These are phyloP conservation scores for Ceratina calcarata DNA, from an alignment of 1,140 invertebrate species.

Conservation along the genomic window DNA sequence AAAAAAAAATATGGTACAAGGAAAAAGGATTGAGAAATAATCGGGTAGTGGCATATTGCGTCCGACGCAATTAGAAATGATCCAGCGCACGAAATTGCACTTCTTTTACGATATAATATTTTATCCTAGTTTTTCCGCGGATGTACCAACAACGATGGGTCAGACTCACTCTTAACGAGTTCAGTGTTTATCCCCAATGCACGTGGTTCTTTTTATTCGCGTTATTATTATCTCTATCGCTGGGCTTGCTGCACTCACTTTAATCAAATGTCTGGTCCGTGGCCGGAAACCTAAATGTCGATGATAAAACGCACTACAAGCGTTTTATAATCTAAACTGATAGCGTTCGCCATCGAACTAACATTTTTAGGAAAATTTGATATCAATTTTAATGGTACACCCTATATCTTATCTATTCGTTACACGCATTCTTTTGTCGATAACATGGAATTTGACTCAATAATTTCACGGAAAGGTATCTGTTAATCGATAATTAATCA, in stretches of 20 bases:
- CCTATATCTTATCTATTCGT: no score
- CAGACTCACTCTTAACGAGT: not conserved
- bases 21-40: not conserved
- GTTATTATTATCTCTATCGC: slow-evolving; percentile 41
- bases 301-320: not conserved
- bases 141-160: not conserved
- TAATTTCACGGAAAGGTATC: not conserved
- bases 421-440: no score
- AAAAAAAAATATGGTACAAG: no score
- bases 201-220: slow-evolving; percentile 35
- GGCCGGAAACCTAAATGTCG: not conserved
- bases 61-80: slow-evolving; percentile 24
- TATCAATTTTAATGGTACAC: not conserved
- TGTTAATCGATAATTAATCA: slow-evolving; percentile 14
- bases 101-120: slow-evolving; percentile 9
- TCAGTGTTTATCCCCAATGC: slow-evolving; percentile 19
- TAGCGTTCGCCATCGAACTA: no score
- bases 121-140: not conserved
- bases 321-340: not conserved
- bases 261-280: slow-evolving; percentile 53
- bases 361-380: not conserved
- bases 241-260: slow-evolving; percentile 44
- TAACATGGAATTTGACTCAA: not conserved
- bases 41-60: not conserved
- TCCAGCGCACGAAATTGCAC: not conserved